Base-by-base conservation (phyloP, 2,888 invertebrate species). In the Cheilosia pagana region DNA sequence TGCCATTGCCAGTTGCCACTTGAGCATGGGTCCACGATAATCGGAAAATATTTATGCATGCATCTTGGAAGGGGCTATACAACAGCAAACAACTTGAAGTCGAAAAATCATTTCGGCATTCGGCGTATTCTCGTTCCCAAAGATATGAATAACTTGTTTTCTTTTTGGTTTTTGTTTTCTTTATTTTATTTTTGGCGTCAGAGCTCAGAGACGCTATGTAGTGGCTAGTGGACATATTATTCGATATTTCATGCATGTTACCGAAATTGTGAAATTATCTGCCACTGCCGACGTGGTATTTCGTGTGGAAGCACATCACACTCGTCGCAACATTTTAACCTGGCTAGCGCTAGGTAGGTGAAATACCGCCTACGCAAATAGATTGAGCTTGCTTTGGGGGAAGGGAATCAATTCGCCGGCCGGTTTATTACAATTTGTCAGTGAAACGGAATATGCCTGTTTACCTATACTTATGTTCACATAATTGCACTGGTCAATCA, bases 131-230 rank as follows among this genome's bases (percentile, higher is more conserved):
- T 59, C 50, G 57, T 31, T 31, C 23, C 41, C 52, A 12, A 50
- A 57, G 14, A 71, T 50, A 50, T 23, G 14, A 23, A 21, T 50
- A 55, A 50, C 55, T 45, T 67, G 68, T 63, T 62, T 85, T 87
- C 82, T 87, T 65, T 71, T 81, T 75, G 87, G 87, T 52, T 85
- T 87, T 87, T 85, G 76, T 86, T 83, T 87, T 77, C 62, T 87
- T 87, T 85, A 50, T 60, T 86, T 81, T 82, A 77, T 81, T 81
- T 60, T 82, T 86, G 87, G 87, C 82, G 87, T 86, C 85, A 88
- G 87, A 90, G 88, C 87, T 86, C 85, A 88, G 87, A 90, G 88
- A 89, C 89, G 87, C 19, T 55, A 16, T 12, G 14, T 5, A 43
- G 35, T 4, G 53, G n/a, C 5, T 5, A 43, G 35, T 4, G 53